phyloP scores from a whole-genome alignment of 2,113 vertebrate genomes.

The Caranx melampygus region DNA sequence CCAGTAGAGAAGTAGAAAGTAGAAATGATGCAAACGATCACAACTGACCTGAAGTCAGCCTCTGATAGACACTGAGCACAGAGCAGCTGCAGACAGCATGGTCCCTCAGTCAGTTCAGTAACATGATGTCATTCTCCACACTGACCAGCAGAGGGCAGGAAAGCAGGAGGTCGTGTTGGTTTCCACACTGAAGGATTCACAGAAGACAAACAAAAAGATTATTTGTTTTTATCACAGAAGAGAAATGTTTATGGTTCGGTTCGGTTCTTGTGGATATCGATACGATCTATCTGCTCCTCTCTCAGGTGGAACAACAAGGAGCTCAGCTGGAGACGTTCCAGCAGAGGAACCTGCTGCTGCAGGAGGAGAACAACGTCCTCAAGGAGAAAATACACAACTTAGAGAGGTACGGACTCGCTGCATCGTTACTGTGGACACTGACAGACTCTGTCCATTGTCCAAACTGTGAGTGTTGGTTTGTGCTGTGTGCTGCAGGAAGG shows the following conservation, averaged over 20 bases:
- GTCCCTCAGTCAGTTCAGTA: no score
- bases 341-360: constrained; percentile 88
- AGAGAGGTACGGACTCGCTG: constrained; percentile 84
- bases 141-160: not conserved
- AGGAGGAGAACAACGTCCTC: constrained; percentile 92
- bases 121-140: no score
- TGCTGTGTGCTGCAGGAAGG: constrained; percentile 82
- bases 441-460: no score
- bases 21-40: not conserved
- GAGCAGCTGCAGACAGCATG: no score
- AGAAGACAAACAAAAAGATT: no score
- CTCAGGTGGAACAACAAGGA: constrained; percentile 92
- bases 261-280: no score
- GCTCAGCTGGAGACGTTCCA: constrained; percentile 88
- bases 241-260: no score
- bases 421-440: no score
- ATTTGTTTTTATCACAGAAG: no score
- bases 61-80: no score
- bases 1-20: not conserved
- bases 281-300: not conserved
- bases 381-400: constrained; percentile 86
- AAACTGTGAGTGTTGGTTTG: no score
- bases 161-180: not conserved
- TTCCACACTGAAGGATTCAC: no score
- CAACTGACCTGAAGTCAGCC: not conserved